Percentiles rank a stretch among this genome's conserved stretches.
These are phyloP conservation scores for Acronicta aceris DNA, from an alignment of 2,888 invertebrate species.

Conservation along the genomic window DNA sequence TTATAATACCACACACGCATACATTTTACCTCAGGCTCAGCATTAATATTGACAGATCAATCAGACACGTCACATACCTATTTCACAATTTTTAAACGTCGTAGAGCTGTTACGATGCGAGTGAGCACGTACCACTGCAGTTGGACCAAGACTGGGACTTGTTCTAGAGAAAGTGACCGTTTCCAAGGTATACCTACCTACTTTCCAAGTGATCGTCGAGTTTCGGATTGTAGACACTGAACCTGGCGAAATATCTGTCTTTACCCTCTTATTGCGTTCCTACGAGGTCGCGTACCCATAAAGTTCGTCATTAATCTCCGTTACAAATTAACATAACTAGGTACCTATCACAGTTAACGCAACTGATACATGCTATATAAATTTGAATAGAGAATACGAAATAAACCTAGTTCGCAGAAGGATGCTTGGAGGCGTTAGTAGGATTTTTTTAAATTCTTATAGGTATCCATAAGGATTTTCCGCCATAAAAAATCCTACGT, in stretches of 20 bases:
- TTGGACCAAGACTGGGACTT: conserved; percentile 70
- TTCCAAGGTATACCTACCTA: conserved; percentile 70
- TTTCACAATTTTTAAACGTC: conserved; percentile 51
- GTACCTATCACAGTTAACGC: too few relatives aligned
- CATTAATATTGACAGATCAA: conserved; percentile 48
- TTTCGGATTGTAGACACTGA: conserved; percentile 65
- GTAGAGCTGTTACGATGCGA: conserved; percentile 35
- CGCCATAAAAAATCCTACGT: too few relatives aligned
- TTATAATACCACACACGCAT: conserved; percentile 49
- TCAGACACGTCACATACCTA: conserved; percentile 61
- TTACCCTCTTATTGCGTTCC: conserved; percentile 77
- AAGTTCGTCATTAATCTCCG: conserved; percentile 72
- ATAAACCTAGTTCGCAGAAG: too few relatives aligned
- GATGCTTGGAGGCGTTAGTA: too few relatives aligned
- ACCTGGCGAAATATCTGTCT: conserved; percentile 77
- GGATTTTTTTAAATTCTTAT: too few relatives aligned
- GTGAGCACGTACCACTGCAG: conserved; percentile 63
- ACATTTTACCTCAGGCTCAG: conserved; percentile 59
- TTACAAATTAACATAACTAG: too few relatives aligned
- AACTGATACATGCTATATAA: conserved; percentile 13
- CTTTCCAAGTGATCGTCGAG: conserved; percentile 81
- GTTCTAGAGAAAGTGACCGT: conserved; percentile 86
- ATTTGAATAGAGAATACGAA: conserved; percentile 5
- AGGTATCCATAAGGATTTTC: too few relatives aligned
- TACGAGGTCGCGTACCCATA: conserved; percentile 74